Evolutionary conservation across 2,113 vertebrate genomes (phyloP), one percentile per base, ranked within the genome.

Genomic region (Gymnarchus niloticus): DNA sequence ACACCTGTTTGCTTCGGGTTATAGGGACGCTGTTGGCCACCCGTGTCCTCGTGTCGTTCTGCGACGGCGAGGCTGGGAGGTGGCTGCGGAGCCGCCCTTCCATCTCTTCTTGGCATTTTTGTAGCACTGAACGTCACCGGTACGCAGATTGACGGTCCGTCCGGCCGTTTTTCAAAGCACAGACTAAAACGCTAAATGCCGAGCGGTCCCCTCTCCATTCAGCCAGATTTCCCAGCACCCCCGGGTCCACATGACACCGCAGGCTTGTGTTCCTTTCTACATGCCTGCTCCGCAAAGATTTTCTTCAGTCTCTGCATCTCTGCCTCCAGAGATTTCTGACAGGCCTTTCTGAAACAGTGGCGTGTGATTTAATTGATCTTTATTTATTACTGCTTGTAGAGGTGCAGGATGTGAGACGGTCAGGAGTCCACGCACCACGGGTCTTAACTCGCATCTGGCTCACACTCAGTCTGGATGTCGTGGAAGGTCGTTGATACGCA

Each of bases 1-100:
- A 85, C 87, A 86, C 87, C 85, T 76, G 83, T 86, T 57, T 57
- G 82, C 59, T 51, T 85, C 46, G 54, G 76, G 52, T 56, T 49
- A 33, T 59, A 73, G 69, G 73, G 52, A 49, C 44, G 65, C 23
- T 25, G 12, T 49, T 37, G 56, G 5, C 21, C 17, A 7, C 46
- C 69, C 12, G 49, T 54, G 48, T 85, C 17, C 23, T 37, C 6
- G 41, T 65, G 76, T 81, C 56, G 41, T 86, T 54, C 44, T 56
- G 3, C 37, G 28, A 78, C 77, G 33, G 84, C 73, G 77, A 76
- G 25, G 37, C 33, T 21, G 65, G 48, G 51, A 33, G 14, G 44
- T 57, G n/a, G 48, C 17, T 44, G 41, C 52, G 8, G 78, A 25
- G 25, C 12, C 28, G 2, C 51, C 25, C 44, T 28, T 54, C 14